Evolutionary conservation across 2,113 vertebrate species (phyloP).

Genomic region (Glaucomys volans): DNA sequence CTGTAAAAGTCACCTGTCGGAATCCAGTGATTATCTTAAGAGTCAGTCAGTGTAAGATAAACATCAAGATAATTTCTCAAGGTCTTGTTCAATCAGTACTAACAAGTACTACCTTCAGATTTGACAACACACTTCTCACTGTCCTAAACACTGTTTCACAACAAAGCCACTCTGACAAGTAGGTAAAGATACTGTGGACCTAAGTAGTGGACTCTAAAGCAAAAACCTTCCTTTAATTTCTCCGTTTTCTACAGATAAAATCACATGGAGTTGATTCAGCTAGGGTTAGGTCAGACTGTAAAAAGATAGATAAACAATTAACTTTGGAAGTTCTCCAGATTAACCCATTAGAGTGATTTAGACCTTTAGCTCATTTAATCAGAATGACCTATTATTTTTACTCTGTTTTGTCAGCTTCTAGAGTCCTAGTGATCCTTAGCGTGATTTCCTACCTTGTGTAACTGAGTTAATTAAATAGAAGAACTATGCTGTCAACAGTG

Average conservation of each 20-base stretch:
- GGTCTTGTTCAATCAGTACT: neutral
- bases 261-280: neutral
- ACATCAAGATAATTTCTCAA: conserved; percentile 14
- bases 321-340: conserved; percentile 47
- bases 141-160: neutral
- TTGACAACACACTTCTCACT: neutral
- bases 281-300: conserved; percentile 18
- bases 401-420: neutral
- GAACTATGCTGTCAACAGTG: neutral
- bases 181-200: neutral
- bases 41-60: neutral
- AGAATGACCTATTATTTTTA: neutral
- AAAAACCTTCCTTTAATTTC: neutral
- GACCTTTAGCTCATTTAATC: neutral
- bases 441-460: neutral
- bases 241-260: conserved; percentile 65
- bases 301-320: conserved; percentile 61
- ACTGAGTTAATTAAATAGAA: neutral
- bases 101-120: neutral
- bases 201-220: neutral
- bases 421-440: neutral
- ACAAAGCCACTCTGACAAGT: neutral
- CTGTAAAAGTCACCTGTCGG: conserved; percentile 36
- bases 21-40: neutral
- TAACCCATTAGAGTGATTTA: neutral